Base-by-base conservation (phyloP, 2,113 vertebrate species). In the Pao palembangensis region DNA sequence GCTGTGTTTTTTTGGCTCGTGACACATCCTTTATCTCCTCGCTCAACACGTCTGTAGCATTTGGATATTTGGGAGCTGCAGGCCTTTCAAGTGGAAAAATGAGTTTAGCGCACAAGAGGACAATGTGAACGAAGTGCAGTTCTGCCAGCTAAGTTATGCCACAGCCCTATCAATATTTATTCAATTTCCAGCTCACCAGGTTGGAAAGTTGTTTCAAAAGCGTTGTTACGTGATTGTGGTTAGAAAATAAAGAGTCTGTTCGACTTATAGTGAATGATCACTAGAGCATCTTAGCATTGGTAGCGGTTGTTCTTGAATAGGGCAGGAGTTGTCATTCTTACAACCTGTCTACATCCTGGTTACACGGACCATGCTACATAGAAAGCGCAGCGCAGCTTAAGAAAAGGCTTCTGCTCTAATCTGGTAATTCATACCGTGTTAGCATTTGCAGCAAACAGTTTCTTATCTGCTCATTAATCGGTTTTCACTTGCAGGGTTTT, bases 51-150 rank as follows among this genome's bases (percentile, higher is more conserved):
- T 61, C 48, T 21, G 18, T 48, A 17, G 21, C 20, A 21, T 55
- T 43, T 49, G 25, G 44, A 31, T 17, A 19, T 41, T 52, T 14
- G 19, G 55, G 16, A 42, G 20, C 48, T 60, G 16, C 47, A 21
- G 23, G 41, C 6, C 20, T 54, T 42, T 23, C n/a, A 12, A 44
- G 42, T 25, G 67, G 12, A 19, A 57, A 6, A 31, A 43, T 49
- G 20, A 50, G 51, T 55, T 68, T 20, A 44, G 58, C 42, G 46
- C 53, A 34, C 23, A 38, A 18, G 20, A n/a, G 38, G 23, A 25
- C 23, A 23, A 54, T 54, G 60, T 16, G 23, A 53, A 43, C 5
- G 1, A 41, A 31, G 21, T 19, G 28, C 50, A 15, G 34, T 5
- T 57, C 25, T 54, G 55, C 42, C 44, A 3, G 8, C 15, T 7